A percentile compares a stretch with the other conserved stretches of the same genome.
Conservation (phyloP, 2,888 invertebrate species). For the Nebria salina region DNA sequence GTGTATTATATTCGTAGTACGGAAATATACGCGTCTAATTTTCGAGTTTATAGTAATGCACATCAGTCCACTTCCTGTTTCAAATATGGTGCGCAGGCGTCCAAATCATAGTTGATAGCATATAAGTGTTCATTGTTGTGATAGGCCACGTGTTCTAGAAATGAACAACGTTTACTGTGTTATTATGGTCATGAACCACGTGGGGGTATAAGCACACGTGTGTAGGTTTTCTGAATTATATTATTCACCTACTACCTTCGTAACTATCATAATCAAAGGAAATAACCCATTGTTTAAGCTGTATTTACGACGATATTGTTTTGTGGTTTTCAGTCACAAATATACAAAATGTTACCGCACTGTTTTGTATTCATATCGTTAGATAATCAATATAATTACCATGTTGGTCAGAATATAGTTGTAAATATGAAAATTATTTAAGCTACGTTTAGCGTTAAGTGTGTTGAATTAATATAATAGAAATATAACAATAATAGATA, state of each 20-base stretch:
- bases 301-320: slow-evolving; percentile 36
- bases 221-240: neutral
- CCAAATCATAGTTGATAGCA: neutral
- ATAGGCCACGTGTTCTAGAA: neutral
- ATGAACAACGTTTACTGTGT: neutral
- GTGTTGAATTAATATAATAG: too few species aligned
- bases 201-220: slow-evolving; percentile 11
- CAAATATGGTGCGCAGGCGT: neutral
- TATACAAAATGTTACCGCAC: neutral
- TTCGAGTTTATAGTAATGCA: neutral
- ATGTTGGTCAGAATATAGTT: too few species aligned
- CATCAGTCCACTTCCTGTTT: neutral
- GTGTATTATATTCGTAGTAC: too few species aligned
- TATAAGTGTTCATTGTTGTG: neutral
- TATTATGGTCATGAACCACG: slow-evolving; percentile 12
- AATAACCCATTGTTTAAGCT: slow-evolving; percentile 34
- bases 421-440: too few species aligned
- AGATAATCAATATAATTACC: neutral
- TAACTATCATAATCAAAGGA: neutral
- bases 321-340: neutral
- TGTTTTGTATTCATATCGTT: neutral
- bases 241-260: slow-evolving; percentile 10
- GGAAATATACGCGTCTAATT: neutral
- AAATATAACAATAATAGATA: too few species aligned
- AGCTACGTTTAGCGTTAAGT: too few species aligned